Evolutionary conservation across 1,140 invertebrate species (phyloP), one percentile per base, ranked within the genome.

Genomic region (Sitobion miscanthi): DNA sequence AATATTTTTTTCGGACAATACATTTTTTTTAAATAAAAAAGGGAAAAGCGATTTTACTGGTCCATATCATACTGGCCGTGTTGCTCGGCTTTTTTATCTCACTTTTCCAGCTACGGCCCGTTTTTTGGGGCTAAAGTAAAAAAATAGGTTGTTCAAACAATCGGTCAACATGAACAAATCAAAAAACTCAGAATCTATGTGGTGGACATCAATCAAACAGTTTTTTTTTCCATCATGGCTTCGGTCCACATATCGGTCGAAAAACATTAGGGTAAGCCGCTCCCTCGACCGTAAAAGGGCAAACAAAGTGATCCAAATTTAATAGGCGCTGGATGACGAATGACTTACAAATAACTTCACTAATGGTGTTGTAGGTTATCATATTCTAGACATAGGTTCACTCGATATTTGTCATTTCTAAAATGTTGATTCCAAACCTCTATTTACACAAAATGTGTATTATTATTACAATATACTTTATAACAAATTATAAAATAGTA

Each of bases 191-290:
- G 47, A 23, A 25, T 83, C 17, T 85, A 83, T 49, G 45, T 38
- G 35, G 82, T 86, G 82, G 85, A 54, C 91, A 93, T 93, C 91
- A 93, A 93, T 93, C 91, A 86, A 93, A 92, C 69, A 21, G 45
- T 91, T 91, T 47, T 90, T 42, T 90, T 90, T 42, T 42, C 62
- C 54, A 35, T 69, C 90, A n/a, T 83, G 17, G 30, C 69, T 52
- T 23, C 9, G 20, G 90, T 83, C 83, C 69, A 92, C 25, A 83
- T 82, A 83, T 92, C 69, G 69, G 45, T 83, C 62, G 69, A 83
- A 83, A 92, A 92, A 83, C 69, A 92, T 92, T 92, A 92, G 21
- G 30, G 14, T 82, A 47, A 77, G 25, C 69, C 45, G 17, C 8
- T 83, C 45, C 21, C 30, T 77, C 69, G 25, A 47, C 69, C 69